Base-by-base conservation (phyloP, 2,113 vertebrate species). In the Tenrec ecaudatus region DNA sequence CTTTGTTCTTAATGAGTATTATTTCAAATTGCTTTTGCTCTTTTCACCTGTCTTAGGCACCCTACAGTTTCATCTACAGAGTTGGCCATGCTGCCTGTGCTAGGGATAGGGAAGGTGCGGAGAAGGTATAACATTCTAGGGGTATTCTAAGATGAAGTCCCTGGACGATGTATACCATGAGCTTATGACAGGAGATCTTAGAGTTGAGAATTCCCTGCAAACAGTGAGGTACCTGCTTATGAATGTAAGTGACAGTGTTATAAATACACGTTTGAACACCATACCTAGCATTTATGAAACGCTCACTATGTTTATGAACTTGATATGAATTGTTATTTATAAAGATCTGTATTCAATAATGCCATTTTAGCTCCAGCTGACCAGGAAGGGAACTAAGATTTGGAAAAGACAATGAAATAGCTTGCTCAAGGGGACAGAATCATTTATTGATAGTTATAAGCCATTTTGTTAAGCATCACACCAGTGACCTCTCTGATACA, bases 341-440 rank as follows among this genome's bases (percentile, higher is more conserved):
- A 69, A 71, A 58, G 60, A 94, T 60, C n/a, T 85, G 89, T 85
- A 78, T 43, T 64, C 40, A 15, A 76, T 92, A 92, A 64, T 90
- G 58, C n/a, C 94, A 91, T 87, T 94, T 94, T 89, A 82, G 27
- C 16, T 2, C 15, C 6, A 91, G 68, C 73, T n/a, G 47, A 91
- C 10, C 89, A 87, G n/a, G 31, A 92, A 86, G 71, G 62, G 57
- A 91, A 84, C 16, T 15, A 90, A 78, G 8, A 0, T 29, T 86
- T 81, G 31, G 36, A 66, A 91, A 84, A 95, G 43, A 83, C 83
- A 88, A 73, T 93, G 66, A 78, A 78, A 95, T 89, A 86, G 77
- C 57, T 82, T 85, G 68, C 85, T 92, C 36, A 62, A 68, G 53
- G 82, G 40, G n/a, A 80, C 8, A 57, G 92, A 94, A 85, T 87